A percentile compares a stretch with the other conserved stretches of the same genome.
Conservation (phyloP, 1,140 invertebrate genomes). For the Monomorium pharaonis region DNA sequence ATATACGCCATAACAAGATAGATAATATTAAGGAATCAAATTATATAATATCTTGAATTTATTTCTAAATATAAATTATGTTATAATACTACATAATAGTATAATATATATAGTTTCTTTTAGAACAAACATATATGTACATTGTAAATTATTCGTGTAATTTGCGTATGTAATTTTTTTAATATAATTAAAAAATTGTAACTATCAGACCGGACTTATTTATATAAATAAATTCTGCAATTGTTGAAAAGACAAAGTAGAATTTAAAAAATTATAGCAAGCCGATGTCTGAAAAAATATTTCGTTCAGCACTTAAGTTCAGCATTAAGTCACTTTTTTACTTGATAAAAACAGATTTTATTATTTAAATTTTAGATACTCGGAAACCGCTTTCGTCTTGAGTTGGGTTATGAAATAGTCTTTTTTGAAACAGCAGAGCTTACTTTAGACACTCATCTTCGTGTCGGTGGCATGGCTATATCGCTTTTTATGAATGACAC, state of each 20-base stretch:
- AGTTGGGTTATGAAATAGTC: conserved; percentile 33
- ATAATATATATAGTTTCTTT: too few relatives aligned
- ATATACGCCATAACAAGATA: not conserved
- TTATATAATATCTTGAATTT: not conserved
- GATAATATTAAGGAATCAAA: not conserved
- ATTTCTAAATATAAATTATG: not conserved
- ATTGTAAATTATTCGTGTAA: not conserved
- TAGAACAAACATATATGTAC: not conserved
- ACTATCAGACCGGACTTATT: not conserved
- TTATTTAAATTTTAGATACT: conserved; percentile 51
- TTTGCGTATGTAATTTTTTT: not conserved
- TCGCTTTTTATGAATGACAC: conserved; percentile 62
- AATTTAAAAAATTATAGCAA: not conserved
- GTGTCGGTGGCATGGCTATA: conserved; percentile 55
- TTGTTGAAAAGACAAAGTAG: not conserved
- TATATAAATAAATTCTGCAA: not conserved
- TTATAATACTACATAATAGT: too few relatives aligned
- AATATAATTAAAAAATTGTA: not conserved
- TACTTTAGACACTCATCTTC: conserved; percentile 59
- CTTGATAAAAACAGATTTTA: conserved; percentile 60
- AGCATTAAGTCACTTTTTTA: conserved; percentile 35
- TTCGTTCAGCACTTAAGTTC: not conserved
- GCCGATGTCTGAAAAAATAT: not conserved
- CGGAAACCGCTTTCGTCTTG: conserved; percentile 12
- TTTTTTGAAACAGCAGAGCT: conserved; percentile 50